A percentile compares a stretch with the other conserved stretches of the same genome.
Conservation (phyloP, 1,140 invertebrate species). For the Heliconius himera region DNA sequence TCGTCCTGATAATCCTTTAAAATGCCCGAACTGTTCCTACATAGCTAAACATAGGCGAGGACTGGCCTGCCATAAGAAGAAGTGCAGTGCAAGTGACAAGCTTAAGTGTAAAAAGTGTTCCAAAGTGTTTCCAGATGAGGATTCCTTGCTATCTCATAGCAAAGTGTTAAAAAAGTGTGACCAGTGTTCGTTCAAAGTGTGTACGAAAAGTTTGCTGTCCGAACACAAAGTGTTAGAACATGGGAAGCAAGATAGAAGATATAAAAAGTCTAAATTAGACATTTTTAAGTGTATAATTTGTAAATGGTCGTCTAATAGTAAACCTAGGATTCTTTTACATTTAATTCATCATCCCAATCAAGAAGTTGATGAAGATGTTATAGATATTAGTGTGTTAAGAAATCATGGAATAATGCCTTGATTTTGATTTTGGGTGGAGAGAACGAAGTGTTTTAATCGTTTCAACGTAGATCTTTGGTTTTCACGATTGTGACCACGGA, state of each 20-base stretch:
- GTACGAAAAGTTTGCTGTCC: slow-evolving; percentile 33
- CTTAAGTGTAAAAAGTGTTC: slow-evolving; percentile 39
- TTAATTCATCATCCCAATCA: slow-evolving; percentile 68
- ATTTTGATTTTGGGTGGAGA: not conserved
- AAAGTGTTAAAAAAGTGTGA: slow-evolving; percentile 42
- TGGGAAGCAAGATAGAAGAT: slow-evolving; percentile 16
- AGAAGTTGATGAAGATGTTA: slow-evolving; percentile 47
- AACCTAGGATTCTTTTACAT: slow-evolving; percentile 58
- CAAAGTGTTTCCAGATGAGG: slow-evolving; percentile 35
- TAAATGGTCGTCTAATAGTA: slow-evolving; percentile 49
- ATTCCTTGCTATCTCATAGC: slow-evolving; percentile 24
- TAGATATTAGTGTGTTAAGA: slow-evolving; percentile 60
- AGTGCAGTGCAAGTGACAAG: slow-evolving; percentile 25
- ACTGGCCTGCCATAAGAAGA: slow-evolving; percentile 46
- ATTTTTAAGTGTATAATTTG: slow-evolving; percentile 52
- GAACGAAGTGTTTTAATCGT: too few species aligned
- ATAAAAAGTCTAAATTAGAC: slow-evolving; percentile 31
- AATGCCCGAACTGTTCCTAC: slow-evolving; percentile 56
- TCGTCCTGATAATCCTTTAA: slow-evolving; percentile 60
- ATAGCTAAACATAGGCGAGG: slow-evolving; percentile 54
- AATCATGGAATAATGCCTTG: slow-evolving; percentile 49
- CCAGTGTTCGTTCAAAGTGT: slow-evolving; percentile 39
- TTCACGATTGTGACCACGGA: too few species aligned
- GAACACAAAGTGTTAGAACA: slow-evolving; percentile 43
- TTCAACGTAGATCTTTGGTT: too few species aligned